Percentiles rank a stretch among this genome's conserved stretches.
phyloP scores from a whole-genome alignment of 2,797 vertebrate species.

The Champsocephalus gunnari region DNA sequence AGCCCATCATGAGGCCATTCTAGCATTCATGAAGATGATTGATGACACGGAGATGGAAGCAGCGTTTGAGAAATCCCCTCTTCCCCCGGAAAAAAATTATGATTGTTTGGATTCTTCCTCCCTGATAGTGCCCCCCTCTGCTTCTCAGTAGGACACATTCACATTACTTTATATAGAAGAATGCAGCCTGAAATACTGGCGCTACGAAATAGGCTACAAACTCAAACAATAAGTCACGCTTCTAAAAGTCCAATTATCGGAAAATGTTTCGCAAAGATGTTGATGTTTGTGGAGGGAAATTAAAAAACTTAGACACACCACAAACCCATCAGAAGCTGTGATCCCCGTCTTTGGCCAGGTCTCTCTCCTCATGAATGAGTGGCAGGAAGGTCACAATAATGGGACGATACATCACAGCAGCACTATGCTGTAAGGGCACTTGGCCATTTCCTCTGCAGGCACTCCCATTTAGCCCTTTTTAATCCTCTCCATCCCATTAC shows the following conservation, averaged over 20 bases:
- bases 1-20: conserved; percentile 78
- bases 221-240: conserved; percentile 22
- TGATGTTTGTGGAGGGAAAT: conserved; percentile 35
- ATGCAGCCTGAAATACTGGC: conserved; percentile 27
- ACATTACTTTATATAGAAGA: conserved; percentile 48
- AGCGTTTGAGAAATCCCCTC: conserved; percentile 72
- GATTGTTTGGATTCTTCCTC: conserved; percentile 67
- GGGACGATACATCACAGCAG: conserved; percentile 56
- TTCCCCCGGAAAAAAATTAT: conserved; percentile 57
- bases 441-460: conserved; percentile 52
- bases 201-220: conserved; percentile 21
- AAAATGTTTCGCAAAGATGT: conserved; percentile 26
- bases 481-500: conserved; percentile 73
- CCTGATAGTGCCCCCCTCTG: conserved; percentile 51
- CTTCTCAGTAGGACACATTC: conserved; percentile 54
- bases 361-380: conserved; percentile 47
- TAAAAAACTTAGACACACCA: conserved; percentile 16
- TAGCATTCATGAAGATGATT: conserved; percentile 79
- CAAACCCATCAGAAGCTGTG: conserved; percentile 6
- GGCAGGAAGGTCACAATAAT: conserved; percentile 69
- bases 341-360: conserved; percentile 27
- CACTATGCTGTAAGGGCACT: conserved; percentile 51
- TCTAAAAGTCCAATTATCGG: conserved; percentile 41
- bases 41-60: conserved; percentile 73
- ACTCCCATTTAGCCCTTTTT: conserved; percentile 68